Base-by-base conservation (phyloP, 2,888 invertebrate genomes). In the Oxycera nigricornis region DNA sequence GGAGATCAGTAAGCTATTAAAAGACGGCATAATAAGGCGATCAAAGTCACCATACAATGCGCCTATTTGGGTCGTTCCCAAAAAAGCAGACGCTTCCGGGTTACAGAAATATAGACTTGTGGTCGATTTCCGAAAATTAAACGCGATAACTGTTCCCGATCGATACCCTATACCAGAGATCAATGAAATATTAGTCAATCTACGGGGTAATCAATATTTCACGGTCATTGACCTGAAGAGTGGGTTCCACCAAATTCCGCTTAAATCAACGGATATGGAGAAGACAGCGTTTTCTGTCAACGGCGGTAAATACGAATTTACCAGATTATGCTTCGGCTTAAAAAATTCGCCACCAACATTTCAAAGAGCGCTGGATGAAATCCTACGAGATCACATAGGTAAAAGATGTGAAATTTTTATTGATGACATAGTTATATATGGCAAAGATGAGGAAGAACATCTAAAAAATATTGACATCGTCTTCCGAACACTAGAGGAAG, bases 61-160 rank as follows among this genome's bases (percentile, higher is more conserved):
- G n/a, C 46, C 46, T 7, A 17, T 46, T 11, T 62, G 55, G 55
- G 17, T 55, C 6, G 22, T 62, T n/a, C 31, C 26, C 14, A 62
- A 62, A 62, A 62, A 68, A 62, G 14, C 14, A n/a, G 62, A 62
- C 20, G 31, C 39, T 14, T 62, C 62, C 6, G 62, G 39, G 14
- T 17, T 35, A 62, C 31, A 35, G 31, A 62, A 62, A 62, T 62
- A 62, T 35, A 14, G 62, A 62, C 31, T 62, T 31, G 35, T 62
- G 31, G n/a, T 62, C 17, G 35, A 35, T 22, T 62, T 35, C 20
- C 11, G 62, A 28, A 35, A 62, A 62, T 17, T 62, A 17, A 62
- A 62, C 20, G 31, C 62, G 17, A 22, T 62, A 11, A 62, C 62
- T 7, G 28, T 59, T 30, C 28, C 59, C 24, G 14, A 59, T 59